phyloP scores from a whole-genome alignment of 2,113 vertebrate species.

The Istiophorus platypterus region DNA sequence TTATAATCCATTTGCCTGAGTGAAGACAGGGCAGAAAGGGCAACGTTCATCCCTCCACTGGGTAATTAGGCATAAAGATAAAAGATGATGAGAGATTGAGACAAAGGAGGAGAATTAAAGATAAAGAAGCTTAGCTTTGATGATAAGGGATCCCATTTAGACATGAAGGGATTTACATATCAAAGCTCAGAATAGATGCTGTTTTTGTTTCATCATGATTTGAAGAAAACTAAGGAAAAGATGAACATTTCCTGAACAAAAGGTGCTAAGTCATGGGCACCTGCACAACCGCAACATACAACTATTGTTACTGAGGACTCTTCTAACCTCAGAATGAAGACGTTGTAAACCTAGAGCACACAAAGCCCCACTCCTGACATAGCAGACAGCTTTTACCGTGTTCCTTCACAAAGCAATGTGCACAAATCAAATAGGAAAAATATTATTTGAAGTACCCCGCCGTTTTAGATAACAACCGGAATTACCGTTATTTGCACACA shows the following conservation, averaged over 20 bases:
- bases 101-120: background rate
- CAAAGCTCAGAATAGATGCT: background rate
- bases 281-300: background rate
- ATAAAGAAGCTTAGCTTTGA: constrained; percentile 6
- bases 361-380: background rate
- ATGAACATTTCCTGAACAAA: background rate
- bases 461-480: constrained; percentile 55
- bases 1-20: constrained; percentile 30
- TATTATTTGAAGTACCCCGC: constrained; percentile 44
- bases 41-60: constrained; percentile 21
- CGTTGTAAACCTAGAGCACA: constrained; percentile 1
- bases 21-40: constrained; percentile 54
- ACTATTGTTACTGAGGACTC: background rate
- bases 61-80: constrained; percentile 41
- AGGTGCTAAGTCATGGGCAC: background rate
- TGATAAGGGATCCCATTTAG: constrained; percentile 12
- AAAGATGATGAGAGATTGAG: constrained; percentile 7
- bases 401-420: constrained; percentile 1
- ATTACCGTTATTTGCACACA: constrained; percentile 22
- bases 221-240: background rate
- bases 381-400: constrained; percentile 16
- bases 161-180: constrained; percentile 1
- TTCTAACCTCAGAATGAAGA: background rate
- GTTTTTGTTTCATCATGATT: background rate
- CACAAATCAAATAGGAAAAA: constrained; percentile 27